phyloP scores from a whole-genome alignment of 2,797 vertebrate species.

The Chelon labrosus region DNA sequence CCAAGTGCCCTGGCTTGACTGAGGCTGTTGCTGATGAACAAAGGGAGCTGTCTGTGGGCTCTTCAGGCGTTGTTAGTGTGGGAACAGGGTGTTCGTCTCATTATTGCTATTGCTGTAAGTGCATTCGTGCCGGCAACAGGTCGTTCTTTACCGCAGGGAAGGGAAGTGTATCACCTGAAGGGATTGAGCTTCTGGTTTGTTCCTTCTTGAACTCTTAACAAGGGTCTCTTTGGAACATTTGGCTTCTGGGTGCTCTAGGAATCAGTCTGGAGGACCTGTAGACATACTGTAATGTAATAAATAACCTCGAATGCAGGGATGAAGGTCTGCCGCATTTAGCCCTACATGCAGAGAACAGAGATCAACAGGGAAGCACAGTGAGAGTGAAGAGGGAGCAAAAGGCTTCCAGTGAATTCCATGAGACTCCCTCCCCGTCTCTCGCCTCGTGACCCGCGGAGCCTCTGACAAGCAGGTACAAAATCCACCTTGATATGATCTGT shows the following conservation, averaged over 20 bases:
- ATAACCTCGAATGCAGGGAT: not conserved
- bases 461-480: constrained; percentile 51
- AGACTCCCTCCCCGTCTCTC: constrained; percentile 2
- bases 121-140: not conserved
- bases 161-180: not conserved
- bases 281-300: not conserved
- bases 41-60: not conserved
- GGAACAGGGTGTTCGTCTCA: not conserved
- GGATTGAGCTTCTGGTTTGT: not conserved
- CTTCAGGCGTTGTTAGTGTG: not conserved
- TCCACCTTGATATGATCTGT: constrained; percentile 49
- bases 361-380: not conserved
- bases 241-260: not conserved
- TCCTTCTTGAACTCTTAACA: not conserved
- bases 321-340: not conserved
- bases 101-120: not conserved
- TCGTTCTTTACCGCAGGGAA: not conserved
- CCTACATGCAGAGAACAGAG: not conserved
- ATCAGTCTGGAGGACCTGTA: not conserved
- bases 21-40: not conserved
- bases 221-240: not conserved
- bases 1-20: not conserved
- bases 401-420: constrained; percentile 21
- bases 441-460: constrained; percentile 39
- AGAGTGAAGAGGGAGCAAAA: not conserved